These are phyloP conservation scores for Todiramphus saurophagus DNA, from an alignment of 2,113 vertebrate species.

Conservation along the genomic window DNA sequence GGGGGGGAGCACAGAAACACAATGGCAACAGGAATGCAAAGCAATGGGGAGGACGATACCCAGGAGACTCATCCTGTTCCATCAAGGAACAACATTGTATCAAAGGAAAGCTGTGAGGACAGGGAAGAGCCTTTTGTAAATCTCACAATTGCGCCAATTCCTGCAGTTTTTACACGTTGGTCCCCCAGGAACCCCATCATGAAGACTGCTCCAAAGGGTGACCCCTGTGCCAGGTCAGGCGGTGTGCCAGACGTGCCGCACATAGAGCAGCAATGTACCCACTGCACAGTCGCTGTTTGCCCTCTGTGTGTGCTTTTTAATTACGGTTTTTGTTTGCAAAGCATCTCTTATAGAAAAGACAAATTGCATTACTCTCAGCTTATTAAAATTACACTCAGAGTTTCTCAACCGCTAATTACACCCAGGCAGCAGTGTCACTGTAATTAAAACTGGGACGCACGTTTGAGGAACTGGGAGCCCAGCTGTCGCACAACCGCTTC, in stretches of 20 bases:
- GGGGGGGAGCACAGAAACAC: not conserved
- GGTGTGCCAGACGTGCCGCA: accelerated
- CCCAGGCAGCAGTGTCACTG: not conserved
- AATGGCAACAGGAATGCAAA: conserved; percentile 13
- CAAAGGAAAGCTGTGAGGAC: not conserved
- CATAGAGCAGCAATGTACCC: not conserved
- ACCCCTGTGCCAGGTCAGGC: not conserved
- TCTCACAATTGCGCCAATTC: not conserved
- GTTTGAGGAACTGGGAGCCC: not conserved
- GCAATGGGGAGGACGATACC: not conserved
- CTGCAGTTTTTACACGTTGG: not conserved
- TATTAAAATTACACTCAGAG: conserved; percentile 29
- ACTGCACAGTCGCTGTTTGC: accelerated
- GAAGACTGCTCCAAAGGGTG: not conserved
- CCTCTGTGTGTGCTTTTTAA: not conserved
- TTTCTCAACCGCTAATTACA: conserved; percentile 51
- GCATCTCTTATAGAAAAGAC: not conserved
- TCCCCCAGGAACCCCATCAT: not conserved
- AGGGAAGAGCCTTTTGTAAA: conserved; percentile 4
- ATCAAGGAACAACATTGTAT: not conserved
- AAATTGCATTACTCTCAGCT: conserved; percentile 46
- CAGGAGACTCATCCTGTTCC: conserved; percentile 38
- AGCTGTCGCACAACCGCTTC: not conserved
- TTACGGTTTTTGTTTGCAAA: conserved; percentile 11
- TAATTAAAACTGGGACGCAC: not conserved